Conservation (phyloP, 2,888 invertebrate species). For the Icerya purchasi region DNA sequence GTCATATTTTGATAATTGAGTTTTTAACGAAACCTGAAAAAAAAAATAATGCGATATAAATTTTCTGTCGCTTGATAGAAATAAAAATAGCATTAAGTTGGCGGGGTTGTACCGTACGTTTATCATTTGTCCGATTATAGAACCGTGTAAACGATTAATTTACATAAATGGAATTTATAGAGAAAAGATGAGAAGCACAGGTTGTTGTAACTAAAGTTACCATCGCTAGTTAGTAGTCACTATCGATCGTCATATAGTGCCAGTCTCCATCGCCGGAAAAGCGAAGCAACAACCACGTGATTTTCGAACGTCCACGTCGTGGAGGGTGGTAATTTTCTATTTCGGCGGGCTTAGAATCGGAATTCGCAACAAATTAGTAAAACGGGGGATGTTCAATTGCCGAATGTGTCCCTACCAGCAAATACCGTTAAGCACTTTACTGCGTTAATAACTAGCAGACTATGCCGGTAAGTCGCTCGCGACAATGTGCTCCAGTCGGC, state of each 20-base stretch:
- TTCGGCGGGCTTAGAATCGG: too few relatives aligned
- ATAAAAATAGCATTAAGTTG: too few relatives aligned
- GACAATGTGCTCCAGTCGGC: neutral
- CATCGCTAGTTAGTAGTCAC: neutral
- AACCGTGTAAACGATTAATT: too few relatives aligned
- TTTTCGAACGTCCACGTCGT: neutral
- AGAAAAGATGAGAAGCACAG: too few relatives aligned
- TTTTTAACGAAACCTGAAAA: too few relatives aligned
- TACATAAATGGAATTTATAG: too few relatives aligned
- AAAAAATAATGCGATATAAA: too few relatives aligned
- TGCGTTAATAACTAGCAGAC: neutral
- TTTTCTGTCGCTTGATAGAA: too few relatives aligned
- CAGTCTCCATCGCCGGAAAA: neutral
- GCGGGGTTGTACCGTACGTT: too few relatives aligned
- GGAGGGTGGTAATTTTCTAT: neutral
- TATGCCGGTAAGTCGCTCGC: neutral
- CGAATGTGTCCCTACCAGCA: neutral
- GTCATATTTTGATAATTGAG: too few relatives aligned
- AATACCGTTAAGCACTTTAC: neutral
- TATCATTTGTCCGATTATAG: too few relatives aligned
- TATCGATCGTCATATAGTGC: neutral
- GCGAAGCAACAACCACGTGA: neutral
- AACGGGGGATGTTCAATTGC: neutral
- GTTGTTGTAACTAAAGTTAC: too few relatives aligned
- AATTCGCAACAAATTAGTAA: neutral